Percentiles rank a stretch among this genome's conserved stretches.
These are phyloP conservation scores for Xenus cinereus DNA, from an alignment of 2,113 vertebrate genomes.

Conservation along the genomic window DNA sequence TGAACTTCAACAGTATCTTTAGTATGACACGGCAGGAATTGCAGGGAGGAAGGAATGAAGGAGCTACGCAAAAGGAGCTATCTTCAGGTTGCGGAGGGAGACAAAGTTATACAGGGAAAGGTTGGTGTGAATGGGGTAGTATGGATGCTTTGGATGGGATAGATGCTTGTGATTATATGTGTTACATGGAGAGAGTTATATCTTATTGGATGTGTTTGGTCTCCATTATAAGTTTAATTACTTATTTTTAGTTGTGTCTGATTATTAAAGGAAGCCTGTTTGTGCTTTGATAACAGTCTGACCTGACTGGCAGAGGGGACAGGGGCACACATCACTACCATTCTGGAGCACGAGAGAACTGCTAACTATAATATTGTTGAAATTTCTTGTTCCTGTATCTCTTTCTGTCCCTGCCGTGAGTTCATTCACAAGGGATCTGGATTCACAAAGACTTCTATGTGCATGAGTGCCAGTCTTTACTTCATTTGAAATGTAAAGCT, in stretches of 20 bases:
- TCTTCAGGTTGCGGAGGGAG: background rate
- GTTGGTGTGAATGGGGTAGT: background rate
- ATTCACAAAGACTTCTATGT: background rate
- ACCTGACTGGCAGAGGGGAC: background rate
- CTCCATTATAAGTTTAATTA: background rate
- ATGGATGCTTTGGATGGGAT: background rate
- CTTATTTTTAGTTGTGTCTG: background rate
- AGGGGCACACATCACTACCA: background rate
- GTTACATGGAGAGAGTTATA: background rate
- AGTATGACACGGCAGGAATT: background rate
- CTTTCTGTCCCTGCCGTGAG: background rate
- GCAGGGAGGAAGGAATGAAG: background rate
- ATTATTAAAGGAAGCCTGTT: background rate
- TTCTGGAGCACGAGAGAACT: background rate
- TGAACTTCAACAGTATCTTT: background rate
- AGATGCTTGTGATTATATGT: background rate
- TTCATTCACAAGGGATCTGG: background rate
- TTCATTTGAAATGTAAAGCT: background rate
- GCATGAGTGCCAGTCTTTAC: background rate
- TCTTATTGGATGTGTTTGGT: background rate
- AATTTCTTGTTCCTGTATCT: background rate
- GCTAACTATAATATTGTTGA: background rate
- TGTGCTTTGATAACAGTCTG: background rate
- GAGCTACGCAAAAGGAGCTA: background rate
- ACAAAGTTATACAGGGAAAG: background rate